These are phyloP conservation scores for Dynastes hyllus DNA, from an alignment of 2,888 invertebrate genomes.

Conservation along the genomic window DNA sequence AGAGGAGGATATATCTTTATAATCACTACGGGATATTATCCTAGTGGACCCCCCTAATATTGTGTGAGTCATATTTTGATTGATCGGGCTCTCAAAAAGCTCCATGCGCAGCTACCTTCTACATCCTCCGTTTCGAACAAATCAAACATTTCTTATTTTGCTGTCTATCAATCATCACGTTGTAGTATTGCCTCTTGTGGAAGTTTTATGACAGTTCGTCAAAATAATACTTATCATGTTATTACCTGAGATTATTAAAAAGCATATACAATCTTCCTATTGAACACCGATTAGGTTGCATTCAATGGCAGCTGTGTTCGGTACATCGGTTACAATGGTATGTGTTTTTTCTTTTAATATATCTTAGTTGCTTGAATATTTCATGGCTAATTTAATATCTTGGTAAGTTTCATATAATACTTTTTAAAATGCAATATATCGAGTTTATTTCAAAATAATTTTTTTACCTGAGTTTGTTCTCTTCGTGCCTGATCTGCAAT, in stretches of 20 bases:
- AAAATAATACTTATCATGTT: conserved; percentile 33
- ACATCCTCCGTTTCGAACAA: conserved; percentile 54
- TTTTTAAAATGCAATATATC: neutral
- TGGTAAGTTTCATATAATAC: neutral
- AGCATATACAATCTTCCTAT: conserved; percentile 3
- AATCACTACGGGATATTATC: neutral
- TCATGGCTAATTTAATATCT: conserved; percentile 22
- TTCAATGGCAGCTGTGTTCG: neutral
- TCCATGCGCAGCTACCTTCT: conserved; percentile 58
- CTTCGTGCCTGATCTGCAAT: conserved; percentile 18
- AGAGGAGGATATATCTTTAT: too few species aligned
- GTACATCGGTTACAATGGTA: conserved; percentile 30
- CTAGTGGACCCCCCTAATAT: conserved; percentile 32
- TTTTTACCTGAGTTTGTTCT: conserved; percentile 27
- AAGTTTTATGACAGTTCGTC: conserved; percentile 38
- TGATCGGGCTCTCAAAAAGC: conserved; percentile 62
- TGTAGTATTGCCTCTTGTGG: conserved; percentile 40
- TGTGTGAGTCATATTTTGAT: conserved; percentile 54
- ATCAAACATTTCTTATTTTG: conserved; percentile 59
- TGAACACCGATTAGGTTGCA: neutral
- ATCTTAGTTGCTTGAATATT: neutral
- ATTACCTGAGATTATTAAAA: conserved; percentile 49
- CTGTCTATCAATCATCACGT: conserved; percentile 63
- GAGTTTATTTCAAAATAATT: conserved; percentile 1
- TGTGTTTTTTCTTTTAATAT: conserved; percentile 20